Percentiles rank a stretch among this genome's conserved stretches.
phyloP scores from a whole-genome alignment of 2,797 vertebrate species.

The Gymnothorax javanicus region DNA sequence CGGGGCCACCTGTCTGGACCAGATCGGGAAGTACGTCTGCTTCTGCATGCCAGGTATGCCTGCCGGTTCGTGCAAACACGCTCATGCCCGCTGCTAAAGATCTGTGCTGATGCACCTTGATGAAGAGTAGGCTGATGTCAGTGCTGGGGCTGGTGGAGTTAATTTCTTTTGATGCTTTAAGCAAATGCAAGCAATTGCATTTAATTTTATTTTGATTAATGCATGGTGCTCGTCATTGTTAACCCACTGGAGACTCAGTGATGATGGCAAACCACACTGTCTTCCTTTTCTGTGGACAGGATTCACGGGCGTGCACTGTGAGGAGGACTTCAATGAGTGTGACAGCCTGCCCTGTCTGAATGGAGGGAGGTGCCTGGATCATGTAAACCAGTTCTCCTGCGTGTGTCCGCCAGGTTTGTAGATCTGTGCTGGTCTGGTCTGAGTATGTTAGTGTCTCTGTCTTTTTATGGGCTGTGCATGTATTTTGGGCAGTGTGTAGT shows the following conservation, averaged over 20 bases:
- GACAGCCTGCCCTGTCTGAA: slow-evolving; percentile 90
- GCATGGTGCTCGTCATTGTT: too few relatives aligned
- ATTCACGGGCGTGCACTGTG: slow-evolving; percentile 86
- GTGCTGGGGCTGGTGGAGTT: too few relatives aligned
- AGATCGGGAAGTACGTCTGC: slow-evolving; percentile 87
- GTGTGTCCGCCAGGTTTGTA: slow-evolving; percentile 85
- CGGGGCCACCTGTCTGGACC: slow-evolving; percentile 90
- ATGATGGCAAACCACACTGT: not conserved
- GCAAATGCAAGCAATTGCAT: too few relatives aligned
- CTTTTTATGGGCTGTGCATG: not conserved
- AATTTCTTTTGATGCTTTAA: too few relatives aligned
- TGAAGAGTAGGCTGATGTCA: too few relatives aligned
- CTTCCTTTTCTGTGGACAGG: slow-evolving; percentile 62
- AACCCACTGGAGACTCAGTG: not conserved
- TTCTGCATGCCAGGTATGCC: slow-evolving; percentile 86
- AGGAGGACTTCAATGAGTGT: slow-evolving; percentile 86
- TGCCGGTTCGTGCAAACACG: not conserved
- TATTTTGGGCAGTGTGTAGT: slow-evolving; percentile 37
- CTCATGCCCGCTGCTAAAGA: not conserved
- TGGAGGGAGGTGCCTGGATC: slow-evolving; percentile 83
- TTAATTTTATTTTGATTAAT: too few relatives aligned
- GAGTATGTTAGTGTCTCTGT: not conserved
- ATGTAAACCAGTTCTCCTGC: slow-evolving; percentile 86
- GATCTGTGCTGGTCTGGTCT: not conserved
- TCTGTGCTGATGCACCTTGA: too few relatives aligned